A percentile compares a stretch with the other conserved stretches of the same genome.
Evolutionary conservation across 2,888 invertebrate genomes (phyloP).

Genomic region (Euspilapteryx auroguttella): DNA sequence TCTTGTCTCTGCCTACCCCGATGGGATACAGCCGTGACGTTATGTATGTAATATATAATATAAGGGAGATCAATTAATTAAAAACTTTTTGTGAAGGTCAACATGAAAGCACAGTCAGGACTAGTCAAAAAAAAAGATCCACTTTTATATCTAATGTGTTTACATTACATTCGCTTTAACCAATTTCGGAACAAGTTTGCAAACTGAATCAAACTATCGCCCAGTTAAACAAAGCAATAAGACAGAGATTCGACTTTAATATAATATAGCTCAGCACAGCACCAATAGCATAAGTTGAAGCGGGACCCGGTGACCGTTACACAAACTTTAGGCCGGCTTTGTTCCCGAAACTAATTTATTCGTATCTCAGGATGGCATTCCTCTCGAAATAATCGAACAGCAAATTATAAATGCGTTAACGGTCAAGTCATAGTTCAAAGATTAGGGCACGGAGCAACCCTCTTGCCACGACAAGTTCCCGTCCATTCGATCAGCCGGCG

Average conservation of each 20-base stretch:
- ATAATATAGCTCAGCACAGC: no score
- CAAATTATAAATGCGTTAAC: constrained; percentile 61
- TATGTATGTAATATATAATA: no score
- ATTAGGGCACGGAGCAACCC: constrained; percentile 57
- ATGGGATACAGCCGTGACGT: no score
- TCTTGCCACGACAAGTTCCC: constrained; percentile 32
- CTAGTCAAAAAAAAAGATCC: no score
- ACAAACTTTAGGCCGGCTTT: constrained; percentile 48
- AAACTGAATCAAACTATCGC: constrained; percentile 18
- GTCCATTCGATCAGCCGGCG: background rate
- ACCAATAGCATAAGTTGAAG: no score
- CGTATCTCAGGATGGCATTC: constrained; percentile 43
- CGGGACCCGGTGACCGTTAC: constrained; percentile 53
- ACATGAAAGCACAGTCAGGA: no score
- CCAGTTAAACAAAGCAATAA: constrained; percentile 27
- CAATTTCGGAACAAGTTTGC: constrained; percentile 5
- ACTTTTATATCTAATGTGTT: no score
- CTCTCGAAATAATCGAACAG: constrained; percentile 53
- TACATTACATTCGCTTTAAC: no score
- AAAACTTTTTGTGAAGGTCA: no score
- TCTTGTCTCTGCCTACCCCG: no score
- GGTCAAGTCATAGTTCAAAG: constrained; percentile 62
- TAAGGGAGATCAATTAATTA: no score
- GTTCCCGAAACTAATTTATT: constrained; percentile 61
- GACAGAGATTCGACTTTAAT: constrained; percentile 24